Evolutionary conservation across 2,113 vertebrate species (phyloP).

Genomic region (Cyanoramphus novaezelandiae): DNA sequence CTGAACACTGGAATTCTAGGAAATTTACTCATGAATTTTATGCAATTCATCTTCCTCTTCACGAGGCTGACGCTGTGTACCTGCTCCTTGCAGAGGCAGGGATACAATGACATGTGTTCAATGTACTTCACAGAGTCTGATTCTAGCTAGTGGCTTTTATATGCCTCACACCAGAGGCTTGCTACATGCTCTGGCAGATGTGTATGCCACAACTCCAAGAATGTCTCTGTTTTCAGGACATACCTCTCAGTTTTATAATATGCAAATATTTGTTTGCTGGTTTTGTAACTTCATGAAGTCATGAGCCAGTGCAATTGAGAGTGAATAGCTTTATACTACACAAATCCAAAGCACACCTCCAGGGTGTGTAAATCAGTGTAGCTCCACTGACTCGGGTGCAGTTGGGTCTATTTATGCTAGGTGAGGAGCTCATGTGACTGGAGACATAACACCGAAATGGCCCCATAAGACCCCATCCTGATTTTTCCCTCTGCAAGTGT

Average conservation of each 20-base stretch:
- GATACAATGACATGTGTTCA: background rate
- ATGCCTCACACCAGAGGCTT: background rate
- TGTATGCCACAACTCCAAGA: background rate
- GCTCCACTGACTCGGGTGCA: background rate
- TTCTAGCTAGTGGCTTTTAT: background rate
- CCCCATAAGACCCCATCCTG: background rate
- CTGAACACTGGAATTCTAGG: background rate
- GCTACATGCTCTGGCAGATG: background rate
- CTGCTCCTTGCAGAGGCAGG: background rate
- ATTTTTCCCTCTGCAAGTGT: background rate
- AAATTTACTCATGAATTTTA: background rate
- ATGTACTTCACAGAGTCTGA: background rate
- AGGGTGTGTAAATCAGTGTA: background rate
- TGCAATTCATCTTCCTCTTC: background rate
- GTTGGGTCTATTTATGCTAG: background rate
- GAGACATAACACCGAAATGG: background rate
- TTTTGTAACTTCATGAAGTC: background rate
- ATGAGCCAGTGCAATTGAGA: background rate
- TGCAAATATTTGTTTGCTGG: background rate
- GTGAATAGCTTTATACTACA: background rate
- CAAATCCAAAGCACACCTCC: background rate
- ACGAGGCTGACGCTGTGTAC: background rate
- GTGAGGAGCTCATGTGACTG: background rate
- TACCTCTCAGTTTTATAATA: background rate
- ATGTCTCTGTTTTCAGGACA: background rate